phyloP scores from a whole-genome alignment of 2,113 vertebrate genomes.

The Sinocyclocheilus rhinocerous region DNA sequence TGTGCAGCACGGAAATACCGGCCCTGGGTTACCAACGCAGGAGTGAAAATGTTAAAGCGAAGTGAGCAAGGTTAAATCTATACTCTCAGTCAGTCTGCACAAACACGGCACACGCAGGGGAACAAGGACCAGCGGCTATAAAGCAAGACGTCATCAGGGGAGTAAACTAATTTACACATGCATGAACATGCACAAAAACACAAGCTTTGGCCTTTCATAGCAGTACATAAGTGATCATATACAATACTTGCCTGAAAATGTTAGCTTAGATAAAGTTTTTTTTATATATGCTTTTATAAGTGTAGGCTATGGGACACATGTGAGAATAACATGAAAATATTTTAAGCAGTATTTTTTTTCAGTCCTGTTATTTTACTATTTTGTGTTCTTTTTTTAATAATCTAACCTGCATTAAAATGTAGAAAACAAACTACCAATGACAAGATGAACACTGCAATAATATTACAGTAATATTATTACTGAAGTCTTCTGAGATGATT shows the following conservation, averaged over 20 bases:
- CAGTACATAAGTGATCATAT: background rate
- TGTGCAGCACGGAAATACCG: slow-evolving; percentile 42
- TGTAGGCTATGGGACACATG: background rate
- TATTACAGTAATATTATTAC: background rate
- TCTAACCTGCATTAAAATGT: background rate
- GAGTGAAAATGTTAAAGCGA: slow-evolving; percentile 52
- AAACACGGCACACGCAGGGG: background rate
- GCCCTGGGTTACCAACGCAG: slow-evolving; percentile 45
- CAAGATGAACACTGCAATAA: background rate
- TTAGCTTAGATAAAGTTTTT: background rate
- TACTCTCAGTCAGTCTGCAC: slow-evolving; percentile 51
- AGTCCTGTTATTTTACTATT: background rate
- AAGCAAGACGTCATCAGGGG: slow-evolving; percentile 18
- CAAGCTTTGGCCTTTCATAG: background rate
- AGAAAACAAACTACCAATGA: background rate
- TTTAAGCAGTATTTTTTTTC: background rate
- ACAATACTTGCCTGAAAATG: background rate
- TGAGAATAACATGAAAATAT: background rate
- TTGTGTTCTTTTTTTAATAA: background rate
- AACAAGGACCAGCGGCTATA: background rate
- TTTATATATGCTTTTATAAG: background rate
- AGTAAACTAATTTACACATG: slow-evolving; percentile 20
- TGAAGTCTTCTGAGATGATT: background rate
- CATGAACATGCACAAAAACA: slow-evolving; percentile 5
- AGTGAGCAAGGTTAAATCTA: slow-evolving; percentile 59